These are phyloP conservation scores for Drosophila arizonae DNA, from an alignment of 1,140 invertebrate genomes.

Conservation along the genomic window DNA sequence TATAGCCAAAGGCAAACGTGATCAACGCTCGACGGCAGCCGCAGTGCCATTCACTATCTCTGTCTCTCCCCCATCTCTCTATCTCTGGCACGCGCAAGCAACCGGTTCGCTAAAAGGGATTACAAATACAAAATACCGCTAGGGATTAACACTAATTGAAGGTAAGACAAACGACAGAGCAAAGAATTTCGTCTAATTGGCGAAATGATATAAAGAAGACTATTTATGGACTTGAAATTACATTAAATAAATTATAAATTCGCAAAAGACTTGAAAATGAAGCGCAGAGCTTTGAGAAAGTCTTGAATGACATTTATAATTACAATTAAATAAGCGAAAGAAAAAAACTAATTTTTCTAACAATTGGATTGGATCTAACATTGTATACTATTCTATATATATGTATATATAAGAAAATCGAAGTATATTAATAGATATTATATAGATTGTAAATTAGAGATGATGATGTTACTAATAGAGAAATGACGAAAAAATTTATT, in stretches of 20 bases:
- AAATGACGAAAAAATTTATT: too few species aligned
- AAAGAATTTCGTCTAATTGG: neutral
- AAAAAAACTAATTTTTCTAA: too few species aligned
- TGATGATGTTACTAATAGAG: too few species aligned
- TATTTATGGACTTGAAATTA: neutral
- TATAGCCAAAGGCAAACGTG: constrained; percentile 14
- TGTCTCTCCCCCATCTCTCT: neutral
- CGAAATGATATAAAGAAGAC: neutral
- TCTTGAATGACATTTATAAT: neutral
- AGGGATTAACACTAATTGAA: constrained; percentile 60
- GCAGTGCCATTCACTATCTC: constrained; percentile 57
- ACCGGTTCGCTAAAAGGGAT: constrained; percentile 39
- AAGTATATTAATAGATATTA: too few species aligned
- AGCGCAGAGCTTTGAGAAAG: too few species aligned
- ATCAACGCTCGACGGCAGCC: constrained; percentile 38
- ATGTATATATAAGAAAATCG: too few species aligned
- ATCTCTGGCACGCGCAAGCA: neutral
- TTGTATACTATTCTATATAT: too few species aligned
- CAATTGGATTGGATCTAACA: too few species aligned
- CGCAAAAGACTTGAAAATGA: too few species aligned
- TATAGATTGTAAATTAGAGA: too few species aligned
- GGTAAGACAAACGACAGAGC: constrained; percentile 47
- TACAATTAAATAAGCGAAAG: neutral
- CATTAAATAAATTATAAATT: neutral
- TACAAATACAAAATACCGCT: constrained; percentile 26